phyloP scores from a whole-genome alignment of 2,888 invertebrate genomes.

The Watsonalla cultraria region DNA sequence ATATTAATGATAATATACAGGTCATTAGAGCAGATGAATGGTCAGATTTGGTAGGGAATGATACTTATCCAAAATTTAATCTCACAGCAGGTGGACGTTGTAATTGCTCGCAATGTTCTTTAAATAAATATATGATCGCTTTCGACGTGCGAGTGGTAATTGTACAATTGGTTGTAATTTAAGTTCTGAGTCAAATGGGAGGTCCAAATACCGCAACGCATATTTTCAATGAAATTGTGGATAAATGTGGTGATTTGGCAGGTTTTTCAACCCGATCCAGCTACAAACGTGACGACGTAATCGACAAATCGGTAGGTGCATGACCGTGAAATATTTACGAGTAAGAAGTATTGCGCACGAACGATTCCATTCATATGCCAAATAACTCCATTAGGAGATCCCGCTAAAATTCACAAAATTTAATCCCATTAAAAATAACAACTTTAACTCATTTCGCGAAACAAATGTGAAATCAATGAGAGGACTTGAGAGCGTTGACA shows the following conservation, averaged over 20 bases:
- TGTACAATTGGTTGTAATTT: no score
- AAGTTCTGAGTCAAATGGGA: no score
- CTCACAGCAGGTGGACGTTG: slow-evolving; percentile 59
- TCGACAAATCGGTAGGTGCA: slow-evolving; percentile 58
- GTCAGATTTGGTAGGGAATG: slow-evolving; percentile 42
- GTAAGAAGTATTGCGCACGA: slow-evolving; percentile 48
- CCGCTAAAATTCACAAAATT: slow-evolving; percentile 8
- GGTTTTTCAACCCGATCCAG: slow-evolving; percentile 62
- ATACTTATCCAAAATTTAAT: slow-evolving; percentile 65
- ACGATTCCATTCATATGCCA: slow-evolving; percentile 39
- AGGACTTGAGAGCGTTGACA: slow-evolving; percentile 42
- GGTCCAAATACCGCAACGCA: neutral
- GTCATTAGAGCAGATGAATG: slow-evolving; percentile 58
- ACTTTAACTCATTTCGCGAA: slow-evolving; percentile 9
- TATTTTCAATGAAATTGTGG: slow-evolving; percentile 23
- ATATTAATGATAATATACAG: slow-evolving; percentile 51
- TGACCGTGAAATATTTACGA: slow-evolving; percentile 58
- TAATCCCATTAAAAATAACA: slow-evolving; percentile 10
- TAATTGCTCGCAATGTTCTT: slow-evolving; percentile 22
- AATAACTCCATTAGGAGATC: slow-evolving; percentile 16
- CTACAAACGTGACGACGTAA: slow-evolving; percentile 58
- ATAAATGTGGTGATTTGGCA: slow-evolving; percentile 45
- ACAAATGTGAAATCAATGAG: slow-evolving; percentile 40
- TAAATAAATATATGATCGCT: neutral
- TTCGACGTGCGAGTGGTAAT: neutral